Evolutionary conservation across 2,797 vertebrate genomes (phyloP), one percentile per base, ranked within the genome.

Genomic region (Enteromius trimaculatus): DNA sequence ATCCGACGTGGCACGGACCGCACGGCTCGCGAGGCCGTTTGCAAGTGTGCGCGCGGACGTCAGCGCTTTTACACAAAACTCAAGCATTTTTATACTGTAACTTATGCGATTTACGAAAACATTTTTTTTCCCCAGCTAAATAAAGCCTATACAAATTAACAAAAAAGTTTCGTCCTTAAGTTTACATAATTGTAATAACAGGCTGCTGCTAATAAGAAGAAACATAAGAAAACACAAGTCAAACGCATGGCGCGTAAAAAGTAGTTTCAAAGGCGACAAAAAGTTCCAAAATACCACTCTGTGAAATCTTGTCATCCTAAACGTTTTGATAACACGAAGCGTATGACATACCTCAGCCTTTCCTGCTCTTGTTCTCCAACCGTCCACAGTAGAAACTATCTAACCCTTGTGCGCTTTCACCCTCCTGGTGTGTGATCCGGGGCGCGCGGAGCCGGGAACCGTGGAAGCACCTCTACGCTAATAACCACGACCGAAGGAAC

Each of bases 401-500:
- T 82, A 83, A 79, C 77, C 76, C 55, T 72, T 34, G 85, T 64
- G 80, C 84, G 89, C 90, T 86, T 88, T 89, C 91, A 90, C 87
- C 90, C 85, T 90, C 90, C 91, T 88, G 85, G 83, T 88, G 92
- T 88, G 87, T 86, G 87, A 86, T 90, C 87, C 87, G 86, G 74
- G 87, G 87, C 84, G 92, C 92, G 88, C 87, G 86, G 90, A 93
- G 90, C 88, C 90, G 90, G 90, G 90, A 91, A 92, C 90, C 90
- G 87, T 90, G 90, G 91, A 92, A 89, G 91, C 90, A 91, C 91
- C 91, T 87, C 92, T 89, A 86, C 72, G 91, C 91, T 91, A 91
- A 87, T 90, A 90, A 91, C 91, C 91, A 90, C 91, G 90, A 91
- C 90, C 92, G 89, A 93, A 90, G 90, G 90, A 90, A 92, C 91